These are phyloP conservation scores for Lonchura striata DNA, from an alignment of 2,113 vertebrate genomes.

Conservation along the genomic window DNA sequence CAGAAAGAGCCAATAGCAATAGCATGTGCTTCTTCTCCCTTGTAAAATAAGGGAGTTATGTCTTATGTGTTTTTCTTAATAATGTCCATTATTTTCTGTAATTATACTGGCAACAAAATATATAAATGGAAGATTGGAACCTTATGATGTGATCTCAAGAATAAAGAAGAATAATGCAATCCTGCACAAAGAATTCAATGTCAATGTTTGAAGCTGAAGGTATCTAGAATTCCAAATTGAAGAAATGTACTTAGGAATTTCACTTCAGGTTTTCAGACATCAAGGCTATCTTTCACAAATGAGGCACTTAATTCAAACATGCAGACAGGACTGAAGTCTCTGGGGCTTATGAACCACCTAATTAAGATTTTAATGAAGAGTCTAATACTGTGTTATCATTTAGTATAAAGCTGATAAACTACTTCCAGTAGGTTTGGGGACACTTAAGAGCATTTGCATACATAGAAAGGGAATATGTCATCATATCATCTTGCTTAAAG, in stretches of 20 bases:
- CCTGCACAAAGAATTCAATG: background rate
- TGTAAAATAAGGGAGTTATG: background rate
- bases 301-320: background rate
- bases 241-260: background rate
- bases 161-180: background rate
- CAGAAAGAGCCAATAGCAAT: background rate
- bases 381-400: background rate
- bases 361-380: background rate
- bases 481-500: background rate
- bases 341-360: background rate
- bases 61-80: background rate
- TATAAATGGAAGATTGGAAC: background rate
- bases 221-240: background rate
- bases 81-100: background rate
- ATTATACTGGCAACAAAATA: background rate
- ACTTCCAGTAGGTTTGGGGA: background rate
- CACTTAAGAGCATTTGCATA: background rate
- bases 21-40: background rate
- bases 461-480: background rate
- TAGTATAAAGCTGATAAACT: background rate
- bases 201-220: background rate
- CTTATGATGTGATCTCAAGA: background rate
- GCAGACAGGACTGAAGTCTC: background rate
- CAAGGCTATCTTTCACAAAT: background rate
- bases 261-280: background rate